These are phyloP conservation scores for Lithophane ornitopus DNA, from an alignment of 2,888 invertebrate species.

Conservation along the genomic window DNA sequence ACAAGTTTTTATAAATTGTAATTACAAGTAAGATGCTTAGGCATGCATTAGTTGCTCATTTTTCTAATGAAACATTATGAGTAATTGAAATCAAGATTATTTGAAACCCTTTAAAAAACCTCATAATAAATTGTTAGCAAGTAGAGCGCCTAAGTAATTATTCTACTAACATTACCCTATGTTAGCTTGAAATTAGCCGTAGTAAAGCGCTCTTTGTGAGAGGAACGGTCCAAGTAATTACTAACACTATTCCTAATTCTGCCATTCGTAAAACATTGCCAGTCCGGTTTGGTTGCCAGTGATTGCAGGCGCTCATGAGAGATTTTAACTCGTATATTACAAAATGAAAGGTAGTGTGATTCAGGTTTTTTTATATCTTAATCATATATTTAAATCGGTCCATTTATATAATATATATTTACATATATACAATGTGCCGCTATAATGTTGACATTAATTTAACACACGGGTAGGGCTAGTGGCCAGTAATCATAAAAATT, in stretches of 20 bases:
- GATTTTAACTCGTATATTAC: background rate
- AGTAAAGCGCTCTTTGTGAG: slow-evolving; percentile 27
- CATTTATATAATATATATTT: too few relatives aligned
- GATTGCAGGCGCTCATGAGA: slow-evolving; percentile 2
- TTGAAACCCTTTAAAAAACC: background rate
- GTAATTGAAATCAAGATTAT: background rate
- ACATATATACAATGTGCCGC: too few relatives aligned
- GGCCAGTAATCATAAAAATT: too few relatives aligned
- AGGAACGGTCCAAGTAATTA: slow-evolving; percentile 22
- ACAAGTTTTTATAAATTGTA: background rate
- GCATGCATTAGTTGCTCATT: background rate
- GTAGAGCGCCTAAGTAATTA: background rate
- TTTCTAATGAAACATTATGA: too few relatives aligned
- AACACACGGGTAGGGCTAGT: too few relatives aligned
- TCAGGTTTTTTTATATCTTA: background rate
- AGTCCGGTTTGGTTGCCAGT: background rate
- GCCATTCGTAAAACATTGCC: slow-evolving; percentile 15
- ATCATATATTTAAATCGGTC: too few relatives aligned
- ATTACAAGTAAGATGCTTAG: background rate
- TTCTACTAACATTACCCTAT: background rate
- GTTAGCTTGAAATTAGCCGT: slow-evolving; percentile 30
- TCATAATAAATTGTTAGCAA: background rate
- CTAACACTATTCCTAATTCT: slow-evolving; percentile 16
- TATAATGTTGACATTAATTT: too few relatives aligned
- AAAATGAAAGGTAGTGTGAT: too few relatives aligned